Evolutionary conservation across 2,113 vertebrate species (phyloP), one percentile per base, ranked within the genome.

Genomic region (Ellobius talpinus): DNA sequence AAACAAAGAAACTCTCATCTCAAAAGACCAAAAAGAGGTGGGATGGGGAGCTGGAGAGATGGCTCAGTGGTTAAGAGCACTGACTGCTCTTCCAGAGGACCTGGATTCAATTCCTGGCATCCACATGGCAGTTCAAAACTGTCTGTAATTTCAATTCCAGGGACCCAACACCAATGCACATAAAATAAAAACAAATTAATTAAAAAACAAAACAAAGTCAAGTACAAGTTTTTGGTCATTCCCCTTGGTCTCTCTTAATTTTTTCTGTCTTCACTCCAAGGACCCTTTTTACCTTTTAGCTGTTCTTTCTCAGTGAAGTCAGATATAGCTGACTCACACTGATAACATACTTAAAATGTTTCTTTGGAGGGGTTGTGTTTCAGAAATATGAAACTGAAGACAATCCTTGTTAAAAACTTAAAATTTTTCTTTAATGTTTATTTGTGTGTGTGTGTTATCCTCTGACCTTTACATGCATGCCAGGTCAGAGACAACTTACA

Each of bases 301-400:
- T 85, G 87, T 94, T 45, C 24, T 95, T 87, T 77, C 81, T 94
- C 82, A 91, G 42, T 82, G 82, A 97, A 76, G 73, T 82, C 23
- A 85, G 31, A 93, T 52, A 33, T 50, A 42, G 36, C 31, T 78
- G 79, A 95, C 73, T 97, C 82, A 89, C 11, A 91, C n/a, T 90
- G 61, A 91, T 84, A 95, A 93, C 91, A 63, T 31, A 91, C 90
- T 96, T 85, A 61, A 91, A 94, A 94, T 92, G 39, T 90, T 93
- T 85, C 26, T 65, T 87, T 19, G 70, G 82, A 33, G 58, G 66
- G 36, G 26, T 50, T 76, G 3, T 89, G 68, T 94, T 97, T 96
- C 95, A 66, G 66, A 97, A 90, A 68, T 77, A 13, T 88, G 87
- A 93, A 96, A 61, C 92, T 90, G 89, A 93, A 86, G 70, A 89